Percentiles rank a stretch among this genome's conserved stretches.
phyloP scores from a whole-genome alignment of 2,113 vertebrate genomes.

The Carassius carassius region DNA sequence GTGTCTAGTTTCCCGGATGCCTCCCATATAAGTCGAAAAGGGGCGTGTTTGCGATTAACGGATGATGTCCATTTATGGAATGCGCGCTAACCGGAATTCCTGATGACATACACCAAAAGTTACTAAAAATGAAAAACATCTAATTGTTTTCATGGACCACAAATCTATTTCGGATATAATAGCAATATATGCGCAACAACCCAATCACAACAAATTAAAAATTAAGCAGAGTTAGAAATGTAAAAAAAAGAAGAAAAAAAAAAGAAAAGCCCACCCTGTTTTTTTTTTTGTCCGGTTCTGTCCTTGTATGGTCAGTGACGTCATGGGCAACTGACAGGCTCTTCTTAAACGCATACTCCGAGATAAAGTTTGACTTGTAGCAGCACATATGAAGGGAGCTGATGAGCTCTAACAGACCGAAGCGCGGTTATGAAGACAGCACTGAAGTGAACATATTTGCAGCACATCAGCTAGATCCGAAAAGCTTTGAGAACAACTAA shows the following conservation, averaged over 20 bases:
- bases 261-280: conserved; percentile 57
- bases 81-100: conserved; percentile 82
- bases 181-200: neutral
- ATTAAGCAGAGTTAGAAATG: neutral
- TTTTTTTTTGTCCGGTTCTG: conserved; percentile 55
- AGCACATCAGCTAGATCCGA: neutral
- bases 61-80: conserved; percentile 84
- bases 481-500: neutral
- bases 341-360: conserved; percentile 81
- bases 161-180: neutral
- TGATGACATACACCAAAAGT: conserved; percentile 28
- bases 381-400: conserved; percentile 35
- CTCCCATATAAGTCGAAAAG: conserved; percentile 76
- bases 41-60: conserved; percentile 72
- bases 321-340: conserved; percentile 76
- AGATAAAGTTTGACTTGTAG: conserved; percentile 69
- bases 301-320: conserved; percentile 92
- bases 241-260: conserved; percentile 53
- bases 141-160: neutral
- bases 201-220: neutral
- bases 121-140: neutral
- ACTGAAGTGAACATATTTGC: neutral
- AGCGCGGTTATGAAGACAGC: neutral
- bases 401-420: neutral
- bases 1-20: conserved; percentile 77